Base-by-base conservation (phyloP, 2,797 vertebrate species). In the Acrossocheilus wenchowensis region DNA sequence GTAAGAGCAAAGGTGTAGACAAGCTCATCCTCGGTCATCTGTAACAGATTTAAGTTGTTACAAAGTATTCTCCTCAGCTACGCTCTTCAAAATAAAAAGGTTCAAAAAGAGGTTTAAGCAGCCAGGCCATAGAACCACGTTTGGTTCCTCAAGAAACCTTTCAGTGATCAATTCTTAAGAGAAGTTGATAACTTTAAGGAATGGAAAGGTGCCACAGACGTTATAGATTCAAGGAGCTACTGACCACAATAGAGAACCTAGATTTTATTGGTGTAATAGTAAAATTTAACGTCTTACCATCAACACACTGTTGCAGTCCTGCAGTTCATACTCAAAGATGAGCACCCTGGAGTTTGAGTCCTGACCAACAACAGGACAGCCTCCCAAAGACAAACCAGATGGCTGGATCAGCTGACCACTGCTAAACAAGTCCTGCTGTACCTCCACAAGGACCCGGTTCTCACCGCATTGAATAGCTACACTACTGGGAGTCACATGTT, bases 371-470 rank as follows among this genome's bases (percentile, higher is more conserved):
- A 85, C 90, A 0, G 81, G 12, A 45, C 95, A 95, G 86, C 91
- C 94, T 83, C 93, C 93, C 75, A 95, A 74, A 9, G 91, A 93
- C 78, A 95, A 86, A 82, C 93, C 93, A 12, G 87, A 80, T 0
- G 93, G 86, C 1, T 10, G 87, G 88, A 95, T 93, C 75, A 91
- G 17, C 89, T 93, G 92, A 71, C 92, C 88, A 8, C 92, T 95
- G 12, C 94, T 92, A 17, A 94, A 88, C 74, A 96, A 92, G 88
- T 95, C 90, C 86, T 86, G 86, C 62, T 93, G 92, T 89, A 94
- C 94, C 81, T 91, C 89, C 0, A 94, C 26, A 19, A 39, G 71
- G 87, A 94, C 88, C 54, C 85, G 54, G 17, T 3, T 74, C 45
- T 94, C 93, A 0, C 90, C 89, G 21, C 94, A 95, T 54, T 3